Base-by-base conservation (phyloP, 2,888 invertebrate genomes). In the Fragum sueziense region DNA sequence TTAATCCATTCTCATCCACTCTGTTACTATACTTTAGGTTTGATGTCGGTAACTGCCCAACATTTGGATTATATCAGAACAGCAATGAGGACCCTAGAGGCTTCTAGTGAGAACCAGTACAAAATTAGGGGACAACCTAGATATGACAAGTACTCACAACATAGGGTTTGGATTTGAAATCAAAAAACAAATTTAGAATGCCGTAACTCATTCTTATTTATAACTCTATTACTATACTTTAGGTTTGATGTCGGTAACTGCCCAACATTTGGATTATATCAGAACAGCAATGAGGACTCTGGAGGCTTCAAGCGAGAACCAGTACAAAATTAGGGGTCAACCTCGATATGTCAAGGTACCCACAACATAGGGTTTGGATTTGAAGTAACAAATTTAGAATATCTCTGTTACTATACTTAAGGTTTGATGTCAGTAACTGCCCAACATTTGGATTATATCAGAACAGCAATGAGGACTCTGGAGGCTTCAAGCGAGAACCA, bases 341-440 rank as follows among this genome's bases (percentile, higher is more conserved):
- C 88, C 91, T 17, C 84, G 88, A 22, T 88, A 51, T 31, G 7
- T 51, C n/a, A 25, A 27, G 11, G n/a, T 0, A 27, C n/a, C n/a
- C n/a, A n/a, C n/a, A n/a, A n/a, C n/a, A n/a, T n/a, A n/a, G n/a
- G n/a, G n/a, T n/a, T n/a, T n/a, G n/a, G n/a, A n/a, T n/a, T n/a
- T n/a, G n/a, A n/a, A n/a, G n/a, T n/a, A n/a, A n/a, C n/a, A n/a
- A n/a, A n/a, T n/a, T n/a, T n/a, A n/a, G n/a, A n/a, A n/a, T n/a
- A n/a, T n/a, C n/a, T n/a, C n/a, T n/a, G n/a, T n/a, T n/a, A n/a
- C n/a, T 37, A 37, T 37, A 31, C 3, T 20, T 11, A 80, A 92
- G 92, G 91, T 59, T 72, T 93, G 61, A 88, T 92, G 90, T 92
- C 92, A 11, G 92, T 92, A 62, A 87, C 91, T 31, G 90, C 90